These are phyloP conservation scores for Conopomorpha cramerella DNA, from an alignment of 1,140 invertebrate genomes.

Conservation along the genomic window DNA sequence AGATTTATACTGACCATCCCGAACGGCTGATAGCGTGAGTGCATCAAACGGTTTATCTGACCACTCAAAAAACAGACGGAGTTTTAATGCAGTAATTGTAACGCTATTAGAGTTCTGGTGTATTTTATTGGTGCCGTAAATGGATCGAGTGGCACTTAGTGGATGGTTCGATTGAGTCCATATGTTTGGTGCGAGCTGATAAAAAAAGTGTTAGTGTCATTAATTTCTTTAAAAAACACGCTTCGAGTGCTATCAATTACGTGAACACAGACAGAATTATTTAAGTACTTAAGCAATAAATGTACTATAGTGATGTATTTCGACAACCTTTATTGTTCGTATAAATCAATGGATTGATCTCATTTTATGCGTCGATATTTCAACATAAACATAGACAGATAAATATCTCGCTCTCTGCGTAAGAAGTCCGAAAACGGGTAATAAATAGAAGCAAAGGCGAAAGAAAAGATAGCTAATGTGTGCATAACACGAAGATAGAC, in stretches of 20 bases:
- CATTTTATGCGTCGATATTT: no score
- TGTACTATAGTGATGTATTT: no score
- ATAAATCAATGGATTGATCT: no score
- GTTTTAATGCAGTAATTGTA: constrained; percentile 27
- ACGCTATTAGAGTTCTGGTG: constrained; percentile 15
- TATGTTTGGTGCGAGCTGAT: constrained; percentile 24
- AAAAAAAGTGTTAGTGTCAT: constrained; percentile 22
- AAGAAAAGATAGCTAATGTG: no score
- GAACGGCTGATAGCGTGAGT: not conserved
- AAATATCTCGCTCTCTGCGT: no score
- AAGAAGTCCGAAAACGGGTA: no score
- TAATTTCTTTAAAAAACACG: not conserved
- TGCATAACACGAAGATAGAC: no score
- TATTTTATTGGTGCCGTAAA: constrained; percentile 22
- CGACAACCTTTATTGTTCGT: no score
- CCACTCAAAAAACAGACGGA: constrained; percentile 26
- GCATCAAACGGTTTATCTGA: constrained; percentile 15
- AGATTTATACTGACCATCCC: not conserved
- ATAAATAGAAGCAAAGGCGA: no score
- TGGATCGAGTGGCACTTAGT: constrained; percentile 25
- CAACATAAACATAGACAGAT: no score
- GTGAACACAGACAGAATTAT: no score
- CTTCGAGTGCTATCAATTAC: not conserved
- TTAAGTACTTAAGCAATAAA: no score
- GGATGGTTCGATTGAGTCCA: constrained; percentile 19